Evolutionary conservation across 2,888 invertebrate genomes (phyloP).

Genomic region (Auanema sp.): DNA sequence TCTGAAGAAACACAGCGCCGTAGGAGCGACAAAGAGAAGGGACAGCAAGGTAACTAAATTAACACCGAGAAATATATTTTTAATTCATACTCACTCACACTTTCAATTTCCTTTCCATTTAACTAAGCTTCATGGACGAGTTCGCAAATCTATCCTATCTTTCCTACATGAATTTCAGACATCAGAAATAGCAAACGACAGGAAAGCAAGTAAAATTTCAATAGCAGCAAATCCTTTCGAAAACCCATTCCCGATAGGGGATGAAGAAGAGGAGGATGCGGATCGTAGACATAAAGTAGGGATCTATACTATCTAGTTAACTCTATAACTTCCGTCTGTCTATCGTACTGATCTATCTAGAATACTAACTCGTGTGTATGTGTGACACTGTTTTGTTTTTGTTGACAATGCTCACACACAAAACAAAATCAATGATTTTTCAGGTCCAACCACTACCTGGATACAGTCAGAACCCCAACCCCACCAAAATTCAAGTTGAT

Average conservation of each 20-base stretch:
- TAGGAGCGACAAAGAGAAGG: neutral
- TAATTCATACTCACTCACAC: neutral
- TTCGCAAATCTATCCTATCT: constrained; percentile 11
- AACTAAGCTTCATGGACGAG: neutral
- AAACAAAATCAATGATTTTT: constrained; percentile 13
- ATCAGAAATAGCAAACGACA: neutral
- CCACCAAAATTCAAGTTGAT: constrained; percentile 21
- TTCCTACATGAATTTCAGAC: constrained; percentile 3
- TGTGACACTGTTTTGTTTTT: constrained; percentile 1
- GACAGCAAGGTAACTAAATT: constrained; percentile 6
- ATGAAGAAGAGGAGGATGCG: no score
- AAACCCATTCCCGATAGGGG: neutral
- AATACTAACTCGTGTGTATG: neutral
- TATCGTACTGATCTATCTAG: no score
- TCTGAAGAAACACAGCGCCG: constrained; percentile 20
- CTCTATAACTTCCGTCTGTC: no score
- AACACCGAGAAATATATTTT: neutral
- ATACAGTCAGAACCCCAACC: constrained; percentile 34
- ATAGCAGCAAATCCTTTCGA: constrained; percentile 25
- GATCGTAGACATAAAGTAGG: no score
- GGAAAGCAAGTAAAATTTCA: constrained; percentile 12
- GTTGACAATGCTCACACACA: neutral
- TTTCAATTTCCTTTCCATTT: constrained; percentile 1
- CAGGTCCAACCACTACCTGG: constrained; percentile 31
- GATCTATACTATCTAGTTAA: no score